Evolutionary conservation across 1,140 invertebrate species (phyloP).

Genomic region (Macrocentrus cingulum): DNA sequence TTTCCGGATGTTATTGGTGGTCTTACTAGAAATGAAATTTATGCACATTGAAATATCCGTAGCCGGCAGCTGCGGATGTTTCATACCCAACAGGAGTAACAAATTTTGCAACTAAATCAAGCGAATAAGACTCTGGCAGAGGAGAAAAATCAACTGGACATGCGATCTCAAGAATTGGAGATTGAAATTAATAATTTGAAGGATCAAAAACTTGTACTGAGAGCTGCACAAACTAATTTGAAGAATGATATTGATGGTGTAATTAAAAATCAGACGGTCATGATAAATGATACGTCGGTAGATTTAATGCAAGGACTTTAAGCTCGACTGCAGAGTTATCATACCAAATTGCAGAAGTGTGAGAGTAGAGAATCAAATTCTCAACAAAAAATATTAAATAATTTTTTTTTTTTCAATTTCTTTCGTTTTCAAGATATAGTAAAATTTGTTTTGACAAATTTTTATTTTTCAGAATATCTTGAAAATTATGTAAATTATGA

Average conservation of each 20-base stretch:
- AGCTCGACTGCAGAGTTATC: conserved; percentile 40
- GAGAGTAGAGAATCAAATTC: too few species aligned
- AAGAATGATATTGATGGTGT: conserved; percentile 30
- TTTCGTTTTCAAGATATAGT: too few species aligned
- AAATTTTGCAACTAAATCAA: conserved; percentile 68
- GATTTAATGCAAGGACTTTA: conserved; percentile 46
- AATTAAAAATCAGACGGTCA: conserved; percentile 27
- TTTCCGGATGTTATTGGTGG: conserved; percentile 85
- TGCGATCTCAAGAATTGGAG: conserved; percentile 70
- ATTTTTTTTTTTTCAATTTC: too few species aligned
- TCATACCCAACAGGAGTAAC: conserved; percentile 80
- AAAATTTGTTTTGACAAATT: too few species aligned
- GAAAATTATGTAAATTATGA: too few species aligned
- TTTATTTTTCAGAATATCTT: too few species aligned
- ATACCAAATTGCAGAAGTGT: conserved; percentile 37
- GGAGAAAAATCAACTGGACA: conserved; percentile 63
- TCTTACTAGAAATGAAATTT: conserved; percentile 86
- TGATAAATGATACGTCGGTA: conserved; percentile 31
- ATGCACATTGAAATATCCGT: conserved; percentile 92
- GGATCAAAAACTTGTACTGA: conserved; percentile 85
- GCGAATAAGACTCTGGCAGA: conserved; percentile 58
- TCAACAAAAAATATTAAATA: too few species aligned
- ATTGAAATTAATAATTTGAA: conserved; percentile 74
- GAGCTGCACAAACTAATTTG: conserved; percentile 63
- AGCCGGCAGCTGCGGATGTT: conserved; percentile 74